Evolutionary conservation across 2,113 vertebrate genomes (phyloP).

Genomic region (Pseudonaja textilis): DNA sequence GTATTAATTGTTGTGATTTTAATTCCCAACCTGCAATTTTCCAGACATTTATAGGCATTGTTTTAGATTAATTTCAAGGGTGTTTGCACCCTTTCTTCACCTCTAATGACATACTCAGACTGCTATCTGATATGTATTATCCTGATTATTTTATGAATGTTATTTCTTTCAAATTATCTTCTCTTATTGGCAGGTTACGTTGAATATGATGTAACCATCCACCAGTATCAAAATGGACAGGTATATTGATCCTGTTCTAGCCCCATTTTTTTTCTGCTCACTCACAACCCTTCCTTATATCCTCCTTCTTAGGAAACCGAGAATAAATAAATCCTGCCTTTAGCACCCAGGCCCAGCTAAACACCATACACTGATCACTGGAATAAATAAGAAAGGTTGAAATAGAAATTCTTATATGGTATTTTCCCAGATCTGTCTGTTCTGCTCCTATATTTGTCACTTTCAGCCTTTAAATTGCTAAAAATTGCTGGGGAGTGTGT

Average conservation of each 20-base stretch:
- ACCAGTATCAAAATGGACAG: background rate
- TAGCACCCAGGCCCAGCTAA: background rate
- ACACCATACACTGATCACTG: background rate
- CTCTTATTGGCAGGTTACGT: accelerated
- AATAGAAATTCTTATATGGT: background rate
- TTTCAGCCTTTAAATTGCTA: background rate
- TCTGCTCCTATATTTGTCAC: background rate
- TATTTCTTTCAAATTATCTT: background rate
- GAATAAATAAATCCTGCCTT: background rate
- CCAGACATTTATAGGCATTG: background rate
- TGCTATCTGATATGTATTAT: background rate
- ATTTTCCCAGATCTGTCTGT: background rate
- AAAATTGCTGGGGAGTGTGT: background rate
- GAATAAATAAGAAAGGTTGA: background rate
- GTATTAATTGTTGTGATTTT: background rate
- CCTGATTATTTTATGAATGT: background rate
- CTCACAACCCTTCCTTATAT: background rate
- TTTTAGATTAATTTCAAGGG: background rate
- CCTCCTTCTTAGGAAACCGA: background rate
- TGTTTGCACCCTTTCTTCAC: background rate
- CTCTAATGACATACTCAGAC: background rate
- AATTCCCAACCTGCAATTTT: background rate
- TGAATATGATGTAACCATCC: background rate
- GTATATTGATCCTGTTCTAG: background rate
- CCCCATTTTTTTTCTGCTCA: background rate